These are phyloP conservation scores for Pseudopleuronectes americanus DNA, from an alignment of 2,797 vertebrate species.

Conservation along the genomic window DNA sequence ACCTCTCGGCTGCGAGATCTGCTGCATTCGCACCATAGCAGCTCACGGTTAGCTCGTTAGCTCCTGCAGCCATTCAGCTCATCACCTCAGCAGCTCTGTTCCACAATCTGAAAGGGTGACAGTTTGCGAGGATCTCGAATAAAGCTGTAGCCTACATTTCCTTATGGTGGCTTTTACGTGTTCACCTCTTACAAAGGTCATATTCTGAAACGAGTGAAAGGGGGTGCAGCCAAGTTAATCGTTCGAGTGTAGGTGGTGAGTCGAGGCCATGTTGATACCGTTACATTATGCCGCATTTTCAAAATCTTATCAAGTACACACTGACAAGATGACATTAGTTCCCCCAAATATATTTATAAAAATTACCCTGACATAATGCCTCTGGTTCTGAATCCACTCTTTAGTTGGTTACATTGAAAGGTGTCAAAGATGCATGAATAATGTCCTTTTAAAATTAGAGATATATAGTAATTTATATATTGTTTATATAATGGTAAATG, in stretches of 20 bases:
- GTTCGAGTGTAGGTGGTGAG: slow-evolving; percentile 54
- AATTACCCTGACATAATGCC: no score
- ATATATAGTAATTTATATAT: no score
- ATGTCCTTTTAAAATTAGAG: no score
- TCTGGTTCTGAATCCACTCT: neutral
- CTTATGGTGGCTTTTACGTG: no score
- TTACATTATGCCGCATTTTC: neutral
- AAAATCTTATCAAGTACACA: neutral
- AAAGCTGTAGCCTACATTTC: neutral
- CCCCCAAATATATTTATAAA: no score
- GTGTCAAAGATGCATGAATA: neutral
- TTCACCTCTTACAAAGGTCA: neutral
- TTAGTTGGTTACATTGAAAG: neutral
- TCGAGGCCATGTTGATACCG: slow-evolving; percentile 42
- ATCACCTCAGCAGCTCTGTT: neutral
- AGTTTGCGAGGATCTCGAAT: no score
- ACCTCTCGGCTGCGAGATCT: neutral
- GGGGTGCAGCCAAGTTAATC: slow-evolving; percentile 3
- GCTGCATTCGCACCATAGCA: slow-evolving; percentile 33
- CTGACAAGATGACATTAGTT: neutral
- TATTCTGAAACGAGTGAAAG: neutral
- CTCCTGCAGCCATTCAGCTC: slow-evolving; percentile 8
- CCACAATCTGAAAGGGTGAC: neutral
- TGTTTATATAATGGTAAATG: no score
- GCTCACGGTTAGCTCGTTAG: slow-evolving; percentile 36